These are phyloP conservation scores for Holacanthus passer DNA, from an alignment of 2,113 vertebrate genomes.

Conservation along the genomic window DNA sequence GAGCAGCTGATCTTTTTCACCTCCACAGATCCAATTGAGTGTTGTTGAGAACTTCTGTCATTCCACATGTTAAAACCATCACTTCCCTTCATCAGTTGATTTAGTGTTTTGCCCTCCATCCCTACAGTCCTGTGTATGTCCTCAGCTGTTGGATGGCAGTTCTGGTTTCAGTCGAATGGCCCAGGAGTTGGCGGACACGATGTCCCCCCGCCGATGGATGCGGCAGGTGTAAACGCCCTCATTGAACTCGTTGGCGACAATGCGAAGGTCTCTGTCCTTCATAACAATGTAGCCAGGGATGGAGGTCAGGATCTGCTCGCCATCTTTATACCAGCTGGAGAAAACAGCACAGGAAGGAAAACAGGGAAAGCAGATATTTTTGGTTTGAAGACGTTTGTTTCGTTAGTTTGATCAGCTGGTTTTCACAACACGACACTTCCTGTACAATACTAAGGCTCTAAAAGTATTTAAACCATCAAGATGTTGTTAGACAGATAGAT, in stretches of 20 bases:
- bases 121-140: neutral
- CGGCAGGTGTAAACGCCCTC: conserved; percentile 88
- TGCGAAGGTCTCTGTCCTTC: conserved; percentile 82
- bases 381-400: too few species aligned
- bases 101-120: neutral
- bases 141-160: conserved; percentile 76
- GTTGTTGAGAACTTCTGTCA: neutral
- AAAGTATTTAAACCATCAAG: too few species aligned
- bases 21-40: neutral
- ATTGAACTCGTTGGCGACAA: conserved; percentile 85
- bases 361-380: neutral
- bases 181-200: conserved; percentile 85
- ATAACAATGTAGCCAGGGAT: conserved; percentile 84
- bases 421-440: too few species aligned
- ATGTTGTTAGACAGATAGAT: too few species aligned
- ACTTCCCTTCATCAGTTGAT: neutral
- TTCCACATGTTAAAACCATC: too few species aligned
- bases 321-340: conserved; percentile 88
- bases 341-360: neutral
- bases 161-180: conserved; percentile 82
- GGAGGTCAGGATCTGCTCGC: conserved; percentile 82
- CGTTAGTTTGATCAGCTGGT: too few species aligned
- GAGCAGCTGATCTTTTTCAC: neutral
- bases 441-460: too few species aligned
- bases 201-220: conserved; percentile 71